Evolutionary conservation across 2,888 invertebrate species (phyloP).

Genomic region (Xylocampa areola): DNA sequence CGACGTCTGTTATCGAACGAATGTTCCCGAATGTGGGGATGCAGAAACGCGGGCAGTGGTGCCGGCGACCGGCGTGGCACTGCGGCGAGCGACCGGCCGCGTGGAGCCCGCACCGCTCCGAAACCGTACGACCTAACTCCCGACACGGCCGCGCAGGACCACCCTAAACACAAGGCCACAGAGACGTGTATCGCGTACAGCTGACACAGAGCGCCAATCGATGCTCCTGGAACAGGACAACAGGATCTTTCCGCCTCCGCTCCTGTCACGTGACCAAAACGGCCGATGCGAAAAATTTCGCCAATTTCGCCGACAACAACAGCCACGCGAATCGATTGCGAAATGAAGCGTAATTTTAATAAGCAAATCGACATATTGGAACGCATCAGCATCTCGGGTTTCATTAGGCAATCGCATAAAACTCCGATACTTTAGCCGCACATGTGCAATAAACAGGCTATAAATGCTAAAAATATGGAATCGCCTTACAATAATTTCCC

Average conservation of each 20-base stretch:
- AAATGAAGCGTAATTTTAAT: slow-evolving; percentile 75
- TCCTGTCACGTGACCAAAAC: slow-evolving; percentile 75
- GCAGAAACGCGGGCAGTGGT: slow-evolving; percentile 70
- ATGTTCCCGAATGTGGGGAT: slow-evolving; percentile 60
- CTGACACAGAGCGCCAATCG: slow-evolving; percentile 78
- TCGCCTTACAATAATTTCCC: slow-evolving; percentile 65
- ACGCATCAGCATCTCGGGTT: slow-evolving; percentile 69
- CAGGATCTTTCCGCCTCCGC: slow-evolving; percentile 86
- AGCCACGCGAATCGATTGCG: slow-evolving; percentile 64
- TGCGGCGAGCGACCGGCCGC: slow-evolving; percentile 84
- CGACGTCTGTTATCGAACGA: slow-evolving; percentile 75
- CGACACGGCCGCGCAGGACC: slow-evolving; percentile 56
- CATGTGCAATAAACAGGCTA: slow-evolving; percentile 69
- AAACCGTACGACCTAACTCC: slow-evolving; percentile 76
- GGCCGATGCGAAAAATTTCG: slow-evolving; percentile 74
- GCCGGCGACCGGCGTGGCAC: slow-evolving; percentile 86
- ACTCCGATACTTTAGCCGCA: slow-evolving; percentile 62
- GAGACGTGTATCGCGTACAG: slow-evolving; percentile 54
- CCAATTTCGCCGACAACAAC: slow-evolving; percentile 67
- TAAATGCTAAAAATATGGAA: slow-evolving; percentile 69
- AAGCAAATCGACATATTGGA: slow-evolving; percentile 70
- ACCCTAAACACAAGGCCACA: slow-evolving; percentile 56
- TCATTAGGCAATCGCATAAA: slow-evolving; percentile 71
- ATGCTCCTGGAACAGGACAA: slow-evolving; percentile 87
- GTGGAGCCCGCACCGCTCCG: slow-evolving; percentile 74